Conservation (phyloP, 2,888 invertebrate genomes). For the Ferdinandea cuprea region DNA sequence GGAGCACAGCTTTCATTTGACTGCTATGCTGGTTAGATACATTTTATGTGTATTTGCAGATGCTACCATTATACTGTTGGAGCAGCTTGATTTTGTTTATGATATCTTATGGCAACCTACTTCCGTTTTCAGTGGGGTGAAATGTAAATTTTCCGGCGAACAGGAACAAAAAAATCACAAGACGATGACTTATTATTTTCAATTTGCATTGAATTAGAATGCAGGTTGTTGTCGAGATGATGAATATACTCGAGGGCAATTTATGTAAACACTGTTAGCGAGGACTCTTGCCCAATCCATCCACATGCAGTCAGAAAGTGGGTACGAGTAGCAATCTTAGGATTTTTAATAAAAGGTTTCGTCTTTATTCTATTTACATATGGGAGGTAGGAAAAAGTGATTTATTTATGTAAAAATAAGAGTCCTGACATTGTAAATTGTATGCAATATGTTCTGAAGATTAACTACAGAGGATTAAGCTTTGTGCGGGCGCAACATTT, state of each 20-base stretch:
- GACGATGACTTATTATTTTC: constrained; percentile 63
- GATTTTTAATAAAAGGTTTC: background rate
- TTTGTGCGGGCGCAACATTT: background rate
- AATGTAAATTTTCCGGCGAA: constrained; percentile 41
- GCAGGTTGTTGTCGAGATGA: constrained; percentile 56
- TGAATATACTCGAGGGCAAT: constrained; percentile 30
- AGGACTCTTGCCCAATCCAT: background rate
- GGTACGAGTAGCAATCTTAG: no score
- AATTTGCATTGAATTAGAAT: constrained; percentile 66
- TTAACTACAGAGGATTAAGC: background rate
- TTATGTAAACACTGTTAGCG: constrained; percentile 34
- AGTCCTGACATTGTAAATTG: background rate
- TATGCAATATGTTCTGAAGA: background rate
- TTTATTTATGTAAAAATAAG: background rate
- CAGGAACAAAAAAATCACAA: constrained; percentile 38
- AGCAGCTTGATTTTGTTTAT: constrained; percentile 12
- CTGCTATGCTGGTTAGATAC: background rate
- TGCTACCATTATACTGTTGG: constrained; percentile 24
- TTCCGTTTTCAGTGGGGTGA: background rate
- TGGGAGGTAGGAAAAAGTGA: background rate
- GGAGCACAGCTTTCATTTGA: constrained; percentile 19
- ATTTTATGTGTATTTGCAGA: constrained; percentile 49
- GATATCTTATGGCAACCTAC: background rate
- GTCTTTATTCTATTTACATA: background rate
- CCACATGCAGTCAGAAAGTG: background rate